Conservation (phyloP, 2,113 vertebrate genomes). For the Alouatta palliata region DNA sequence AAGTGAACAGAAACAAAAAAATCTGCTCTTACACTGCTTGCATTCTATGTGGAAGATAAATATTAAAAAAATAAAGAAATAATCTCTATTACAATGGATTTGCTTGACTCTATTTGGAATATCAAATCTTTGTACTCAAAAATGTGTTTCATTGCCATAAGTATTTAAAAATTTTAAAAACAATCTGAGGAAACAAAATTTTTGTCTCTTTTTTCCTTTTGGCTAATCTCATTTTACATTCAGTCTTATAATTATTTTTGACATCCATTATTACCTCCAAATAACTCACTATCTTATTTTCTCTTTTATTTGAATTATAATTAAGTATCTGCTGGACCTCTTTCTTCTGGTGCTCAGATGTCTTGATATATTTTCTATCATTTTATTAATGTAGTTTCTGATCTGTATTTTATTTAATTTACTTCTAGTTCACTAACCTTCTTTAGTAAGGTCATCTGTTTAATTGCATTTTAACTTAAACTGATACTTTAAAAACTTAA, state of each 20-base stretch:
- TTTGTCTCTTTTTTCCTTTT: not conserved
- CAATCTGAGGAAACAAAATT: not conserved
- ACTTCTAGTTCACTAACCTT: not conserved
- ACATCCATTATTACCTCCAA: not conserved
- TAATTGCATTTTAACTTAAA: not conserved
- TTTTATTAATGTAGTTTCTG: not conserved
- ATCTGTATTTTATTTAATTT: not conserved
- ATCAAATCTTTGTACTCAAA: not conserved
- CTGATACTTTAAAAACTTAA: not conserved
- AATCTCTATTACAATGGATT: not conserved
- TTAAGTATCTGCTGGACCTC: not conserved
- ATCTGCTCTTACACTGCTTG: not conserved
- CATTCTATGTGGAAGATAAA: not conserved
- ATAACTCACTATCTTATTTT: not conserved
- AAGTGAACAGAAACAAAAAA: not conserved
- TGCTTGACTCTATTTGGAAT: not conserved
- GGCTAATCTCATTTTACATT: not conserved
- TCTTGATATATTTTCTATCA: not conserved
- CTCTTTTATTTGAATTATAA: not conserved
- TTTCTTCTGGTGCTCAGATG: not conserved
- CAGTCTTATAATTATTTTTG: not conserved
- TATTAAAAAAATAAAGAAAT: not conserved
- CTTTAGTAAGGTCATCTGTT: not conserved
- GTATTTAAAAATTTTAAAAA: not conserved
- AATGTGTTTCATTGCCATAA: not conserved